phyloP scores from a whole-genome alignment of 2,888 invertebrate species.

The Spicauda simplicius region DNA sequence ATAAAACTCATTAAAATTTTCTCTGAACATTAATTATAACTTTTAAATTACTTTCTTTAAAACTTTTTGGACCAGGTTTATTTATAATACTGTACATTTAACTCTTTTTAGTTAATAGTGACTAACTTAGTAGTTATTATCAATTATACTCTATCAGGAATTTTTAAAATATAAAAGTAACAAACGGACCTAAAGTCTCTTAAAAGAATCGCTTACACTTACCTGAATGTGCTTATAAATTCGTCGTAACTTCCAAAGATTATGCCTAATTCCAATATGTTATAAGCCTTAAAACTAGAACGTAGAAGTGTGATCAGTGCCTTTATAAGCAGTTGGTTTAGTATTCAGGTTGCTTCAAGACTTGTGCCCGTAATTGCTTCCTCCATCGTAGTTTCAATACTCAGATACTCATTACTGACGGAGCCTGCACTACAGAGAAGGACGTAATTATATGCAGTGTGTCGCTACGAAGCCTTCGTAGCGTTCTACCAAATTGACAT shows the following conservation, averaged over 20 bases:
- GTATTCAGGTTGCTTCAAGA: conserved; percentile 2
- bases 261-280: too few relatives aligned
- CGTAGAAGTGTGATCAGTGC: background rate
- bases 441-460: conserved; percentile 14
- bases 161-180: too few relatives aligned
- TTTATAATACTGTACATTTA: background rate
- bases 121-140: too few relatives aligned
- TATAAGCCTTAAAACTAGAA: background rate
- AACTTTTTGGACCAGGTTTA: background rate
- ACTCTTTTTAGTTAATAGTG: background rate
- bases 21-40: background rate
- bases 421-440: conserved; percentile 7
- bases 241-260: too few relatives aligned
- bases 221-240: too few relatives aligned
- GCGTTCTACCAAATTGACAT: conserved; percentile 8
- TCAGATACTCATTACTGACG: conserved; percentile 12
- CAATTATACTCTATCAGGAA: too few relatives aligned
- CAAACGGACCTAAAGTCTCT: too few relatives aligned
- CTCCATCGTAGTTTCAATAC: conserved; percentile 11
- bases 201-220: too few relatives aligned
- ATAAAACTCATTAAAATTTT: background rate
- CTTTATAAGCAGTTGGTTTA: background rate
- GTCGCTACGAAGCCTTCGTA: conserved; percentile 4
- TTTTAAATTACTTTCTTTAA: background rate
- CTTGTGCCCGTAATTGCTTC: conserved; percentile 7